phyloP scores from a whole-genome alignment of 23 tunicate genomes.

The Trididemnum nubilum region DNA sequence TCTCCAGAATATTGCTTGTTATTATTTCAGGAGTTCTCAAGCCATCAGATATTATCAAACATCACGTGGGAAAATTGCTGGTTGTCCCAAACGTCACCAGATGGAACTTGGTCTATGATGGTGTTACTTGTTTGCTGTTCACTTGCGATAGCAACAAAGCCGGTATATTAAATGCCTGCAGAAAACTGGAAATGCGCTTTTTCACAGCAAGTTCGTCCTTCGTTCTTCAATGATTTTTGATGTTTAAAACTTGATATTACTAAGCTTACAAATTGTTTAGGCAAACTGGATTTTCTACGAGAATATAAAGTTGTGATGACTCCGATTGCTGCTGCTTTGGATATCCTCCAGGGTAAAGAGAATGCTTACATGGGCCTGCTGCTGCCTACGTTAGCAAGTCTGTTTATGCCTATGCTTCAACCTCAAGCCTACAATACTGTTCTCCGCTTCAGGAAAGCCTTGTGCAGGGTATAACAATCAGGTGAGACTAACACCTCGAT shows the following conservation, averaged over 20 bases:
- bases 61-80: slow-evolving; percentile 17
- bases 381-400: slow-evolving; percentile 23
- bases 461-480: slow-evolving; percentile 8
- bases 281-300: slow-evolving; percentile 13
- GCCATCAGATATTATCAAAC: slow-evolving; percentile 22
- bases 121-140: background rate
- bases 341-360: slow-evolving; percentile 25
- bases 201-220: slow-evolving; percentile 17
- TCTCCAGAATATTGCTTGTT: background rate
- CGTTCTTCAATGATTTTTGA: background rate
- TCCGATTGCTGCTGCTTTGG: slow-evolving; percentile 25
- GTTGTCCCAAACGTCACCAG: slow-evolving; percentile 30
- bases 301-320: slow-evolving; percentile 23
- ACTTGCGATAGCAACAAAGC: slow-evolving; percentile 12
- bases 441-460: slow-evolving; percentile 24
- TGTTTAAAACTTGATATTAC: background rate
- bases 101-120: slow-evolving; percentile 39
- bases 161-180: slow-evolving; percentile 14
- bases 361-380: slow-evolving; percentile 29
- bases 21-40: slow-evolving; percentile 25
- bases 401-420: slow-evolving; percentile 4
- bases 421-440: background rate
- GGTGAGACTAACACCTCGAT: slow-evolving; percentile 13
- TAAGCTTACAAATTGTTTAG: background rate
- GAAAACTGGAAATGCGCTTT: slow-evolving; percentile 19